Conservation (phyloP, 2,113 vertebrate genomes). For the Orthonyx spaldingii region DNA sequence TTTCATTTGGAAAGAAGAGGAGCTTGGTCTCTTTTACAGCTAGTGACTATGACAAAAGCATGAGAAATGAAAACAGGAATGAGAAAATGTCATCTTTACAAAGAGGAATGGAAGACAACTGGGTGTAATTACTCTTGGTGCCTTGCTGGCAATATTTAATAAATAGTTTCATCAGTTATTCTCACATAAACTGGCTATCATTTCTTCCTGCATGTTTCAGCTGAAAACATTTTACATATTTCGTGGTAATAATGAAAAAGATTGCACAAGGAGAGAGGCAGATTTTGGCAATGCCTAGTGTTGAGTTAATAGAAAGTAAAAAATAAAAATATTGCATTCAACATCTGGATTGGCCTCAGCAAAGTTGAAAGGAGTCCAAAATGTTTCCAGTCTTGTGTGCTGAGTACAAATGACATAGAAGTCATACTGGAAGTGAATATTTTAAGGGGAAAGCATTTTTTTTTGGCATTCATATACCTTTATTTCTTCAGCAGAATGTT, state of each 20-base stretch:
- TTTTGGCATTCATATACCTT: not conserved
- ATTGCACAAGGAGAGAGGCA: slow-evolving; percentile 21
- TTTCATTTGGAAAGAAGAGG: not conserved
- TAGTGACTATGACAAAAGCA: not conserved
- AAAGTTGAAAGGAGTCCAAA: slow-evolving; percentile 11
- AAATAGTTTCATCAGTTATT: slow-evolving; percentile 35
- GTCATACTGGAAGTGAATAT: not conserved
- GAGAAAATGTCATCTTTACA: slow-evolving; percentile 22
- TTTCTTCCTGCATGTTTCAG: slow-evolving; percentile 16
- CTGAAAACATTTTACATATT: slow-evolving; percentile 36
- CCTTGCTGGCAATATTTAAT: slow-evolving; percentile 32
- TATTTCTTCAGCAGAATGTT: slow-evolving; percentile 30
- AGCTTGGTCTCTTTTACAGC: not conserved
- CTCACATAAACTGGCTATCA: slow-evolving; percentile 10
- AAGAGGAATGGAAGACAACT: slow-evolving; percentile 35
- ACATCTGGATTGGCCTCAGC: slow-evolving; percentile 49
- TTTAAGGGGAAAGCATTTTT: not conserved
- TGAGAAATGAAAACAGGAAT: slow-evolving; percentile 16
- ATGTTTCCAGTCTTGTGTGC: slow-evolving; percentile 7
- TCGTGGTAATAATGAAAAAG: not conserved
- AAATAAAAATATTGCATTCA: slow-evolving; percentile 33
- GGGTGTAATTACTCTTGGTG: slow-evolving; percentile 27
- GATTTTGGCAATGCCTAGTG: slow-evolving; percentile 15
- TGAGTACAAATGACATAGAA: slow-evolving; percentile 34
- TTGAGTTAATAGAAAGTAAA: slow-evolving; percentile 45